Base-by-base conservation (phyloP, 2,113 vertebrate species). In the Neogobius melanostomus region DNA sequence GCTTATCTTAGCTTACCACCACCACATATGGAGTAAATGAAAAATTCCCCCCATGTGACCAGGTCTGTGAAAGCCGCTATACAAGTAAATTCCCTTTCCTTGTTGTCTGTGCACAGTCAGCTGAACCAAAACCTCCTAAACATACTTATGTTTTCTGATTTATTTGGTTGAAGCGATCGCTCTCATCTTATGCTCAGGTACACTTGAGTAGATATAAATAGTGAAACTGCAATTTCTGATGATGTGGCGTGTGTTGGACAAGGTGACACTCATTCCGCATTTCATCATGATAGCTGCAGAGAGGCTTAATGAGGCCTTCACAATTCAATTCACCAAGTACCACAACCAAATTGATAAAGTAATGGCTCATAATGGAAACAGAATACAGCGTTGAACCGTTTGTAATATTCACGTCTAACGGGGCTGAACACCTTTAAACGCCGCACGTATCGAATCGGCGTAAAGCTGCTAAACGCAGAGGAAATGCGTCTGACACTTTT, bases 321-420 rank as follows among this genome's bases (percentile, higher is more conserved):
- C 47, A 69, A 81, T 83, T 84, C 53, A 69, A 75, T 75, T 78
- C 49, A 59, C 80, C 66, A 84, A 83, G 81, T 81, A 72, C 66
- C 61, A 69, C 49, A 68, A 57, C 21, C 61, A 75, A 81, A 79
- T 76, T 79, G 72, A 74, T 81, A 72, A 79, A 61, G 60, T 80
- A 85, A 88, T 82, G 78, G 79, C 78, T 87, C 83, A 81, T 80
- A 81, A 84, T 85, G 76, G 72, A 87, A 85, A 81, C 75, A 77
- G 66, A 67, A 80, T 70, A 75, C 74, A 66, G 69, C 59, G 68
- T 59, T 77, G 57, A 67, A 70, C 62, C 66, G 74, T 66, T 83
- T 78, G 70, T 80, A 73, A 68, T 70, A 74, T 80, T 77, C 42
- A 81, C 71, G 81, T 69, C 53, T 68, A 79, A 61, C 52, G 47